Base-by-base conservation (phyloP, 2,113 vertebrate species). In the Chionis minor region DNA sequence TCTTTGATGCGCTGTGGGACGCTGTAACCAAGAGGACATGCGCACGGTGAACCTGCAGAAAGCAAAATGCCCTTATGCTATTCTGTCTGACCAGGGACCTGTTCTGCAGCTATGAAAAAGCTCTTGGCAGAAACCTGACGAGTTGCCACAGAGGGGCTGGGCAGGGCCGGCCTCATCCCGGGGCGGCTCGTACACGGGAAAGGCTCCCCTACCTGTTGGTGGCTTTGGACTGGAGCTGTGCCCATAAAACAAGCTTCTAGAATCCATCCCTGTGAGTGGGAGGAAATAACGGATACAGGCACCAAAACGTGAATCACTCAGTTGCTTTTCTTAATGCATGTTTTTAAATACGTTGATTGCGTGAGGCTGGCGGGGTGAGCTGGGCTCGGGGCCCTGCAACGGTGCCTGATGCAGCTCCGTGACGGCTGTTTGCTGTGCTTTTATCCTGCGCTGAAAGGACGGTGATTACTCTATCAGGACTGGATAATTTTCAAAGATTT, bases 401-500 rank as follows among this genome's bases (percentile, higher is more conserved):
- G 45, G 42, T 51, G 70, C 88, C 86, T 79, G 77, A 42, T 52
- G 7, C 33, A 78, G 88, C 61, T 62, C 15, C 45, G 72, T 72
- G 90, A 23, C 33, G 45, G 32, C 81, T 97, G 71, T 92, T 73
- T 92, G 91, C 72, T 45, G 35, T 54, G 94, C 62, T 72, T 93
- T 91, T 62, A 79, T 91, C 67, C 79, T 30, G 67, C 0, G 0
- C 78, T 92, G 91, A 94, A 94, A 94, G 84, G 83, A 73, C 59
- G 92, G 74, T 73, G 92, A 97, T 97, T 94, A 74, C 85, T 93
- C 81, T 35, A 78, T 95, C 79, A 73, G n/a, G 81, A 91, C 2
- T 13, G 78, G 91, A 81, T 96, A 96, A 96, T 97, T 97, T 93
- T 91, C 82, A 55, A 92, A 75, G 94, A 96, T 95, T 95, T 97